Evolutionary conservation across 2,888 invertebrate species (phyloP).

Genomic region (Cephus runcator): DNA sequence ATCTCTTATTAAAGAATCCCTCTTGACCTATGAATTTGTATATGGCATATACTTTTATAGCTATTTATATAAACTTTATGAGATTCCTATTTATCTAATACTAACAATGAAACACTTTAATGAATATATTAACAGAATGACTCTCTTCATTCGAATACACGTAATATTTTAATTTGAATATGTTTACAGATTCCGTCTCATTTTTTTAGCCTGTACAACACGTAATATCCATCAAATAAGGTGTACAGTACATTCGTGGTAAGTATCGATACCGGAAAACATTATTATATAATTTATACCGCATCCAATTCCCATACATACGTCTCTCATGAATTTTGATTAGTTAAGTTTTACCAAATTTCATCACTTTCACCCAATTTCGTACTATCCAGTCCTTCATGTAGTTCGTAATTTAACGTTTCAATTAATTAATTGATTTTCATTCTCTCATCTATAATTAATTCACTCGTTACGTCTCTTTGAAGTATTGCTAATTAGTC

Average conservation of each 20-base stretch:
- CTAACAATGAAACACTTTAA: neutral
- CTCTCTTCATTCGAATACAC: neutral
- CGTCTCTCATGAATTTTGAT: neutral
- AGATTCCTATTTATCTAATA: neutral
- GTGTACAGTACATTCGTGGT: neutral
- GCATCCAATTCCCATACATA: neutral
- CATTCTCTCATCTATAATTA: neutral
- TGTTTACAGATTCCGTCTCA: neutral
- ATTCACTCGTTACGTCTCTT: neutral
- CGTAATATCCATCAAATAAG: neutral
- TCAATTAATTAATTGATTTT: neutral
- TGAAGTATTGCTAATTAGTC: neutral
- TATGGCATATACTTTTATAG: no score
- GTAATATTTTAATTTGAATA: neutral
- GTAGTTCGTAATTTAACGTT: neutral
- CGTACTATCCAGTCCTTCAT: neutral
- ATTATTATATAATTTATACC: neutral
- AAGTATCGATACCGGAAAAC: neutral
- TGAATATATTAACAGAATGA: neutral
- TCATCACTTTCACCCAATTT: neutral
- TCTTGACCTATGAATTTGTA: no score
- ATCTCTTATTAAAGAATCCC: no score
- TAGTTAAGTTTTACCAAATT: neutral
- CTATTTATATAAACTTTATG: neutral
- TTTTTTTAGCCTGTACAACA: neutral